Conservation (phyloP, 2,113 vertebrate species). For the Pygoscelis adeliae region DNA sequence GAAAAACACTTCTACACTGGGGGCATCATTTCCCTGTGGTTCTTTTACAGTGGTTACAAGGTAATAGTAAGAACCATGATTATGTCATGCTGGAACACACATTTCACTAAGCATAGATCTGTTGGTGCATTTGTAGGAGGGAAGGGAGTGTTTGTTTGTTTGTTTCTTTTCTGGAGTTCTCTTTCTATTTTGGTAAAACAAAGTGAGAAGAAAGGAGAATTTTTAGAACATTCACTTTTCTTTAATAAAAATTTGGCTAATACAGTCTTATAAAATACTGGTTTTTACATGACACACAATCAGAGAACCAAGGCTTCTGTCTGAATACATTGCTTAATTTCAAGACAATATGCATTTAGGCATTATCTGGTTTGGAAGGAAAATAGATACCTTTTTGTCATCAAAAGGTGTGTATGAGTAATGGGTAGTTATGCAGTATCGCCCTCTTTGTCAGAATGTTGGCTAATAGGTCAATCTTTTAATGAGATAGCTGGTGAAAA, state of each 20-base stretch:
- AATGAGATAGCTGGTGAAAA: neutral
- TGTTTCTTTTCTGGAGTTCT: neutral
- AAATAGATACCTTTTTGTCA: neutral
- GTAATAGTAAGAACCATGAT: neutral
- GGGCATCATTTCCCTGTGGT: neutral
- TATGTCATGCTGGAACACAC: neutral
- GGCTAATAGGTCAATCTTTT: neutral
- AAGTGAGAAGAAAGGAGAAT: neutral
- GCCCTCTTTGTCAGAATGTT: neutral
- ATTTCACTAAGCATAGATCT: neutral
- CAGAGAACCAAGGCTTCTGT: neutral
- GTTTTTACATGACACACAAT: fast-evolving
- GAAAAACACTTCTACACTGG: neutral
- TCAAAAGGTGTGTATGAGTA: neutral
- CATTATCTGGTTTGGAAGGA: neutral
- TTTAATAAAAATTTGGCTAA: neutral
- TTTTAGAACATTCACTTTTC: neutral
- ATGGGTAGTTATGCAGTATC: neutral
- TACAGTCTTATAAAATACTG: neutral
- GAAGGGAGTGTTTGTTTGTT: fast-evolving
- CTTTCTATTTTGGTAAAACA: neutral
- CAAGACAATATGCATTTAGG: neutral
- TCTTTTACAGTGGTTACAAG: neutral
- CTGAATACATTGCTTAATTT: neutral
- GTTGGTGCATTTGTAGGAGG: neutral